Evolutionary conservation across 2,797 vertebrate species (phyloP).

Genomic region (Perodicticus potto): DNA sequence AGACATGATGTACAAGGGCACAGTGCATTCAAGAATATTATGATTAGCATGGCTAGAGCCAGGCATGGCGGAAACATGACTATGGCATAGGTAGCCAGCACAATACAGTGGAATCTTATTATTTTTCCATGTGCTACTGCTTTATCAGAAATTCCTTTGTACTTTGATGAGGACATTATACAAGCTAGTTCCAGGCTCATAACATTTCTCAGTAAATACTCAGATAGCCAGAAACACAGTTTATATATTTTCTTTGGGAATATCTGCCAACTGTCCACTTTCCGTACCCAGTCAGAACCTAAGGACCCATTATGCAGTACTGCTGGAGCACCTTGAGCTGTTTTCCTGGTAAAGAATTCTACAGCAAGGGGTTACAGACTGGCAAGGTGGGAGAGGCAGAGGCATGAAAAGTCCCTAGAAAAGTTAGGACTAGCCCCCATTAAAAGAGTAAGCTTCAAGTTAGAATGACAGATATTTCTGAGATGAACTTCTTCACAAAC

Average conservation of each 20-base stretch:
- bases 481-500: not conserved
- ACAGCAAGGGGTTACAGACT: not conserved
- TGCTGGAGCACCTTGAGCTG: not conserved
- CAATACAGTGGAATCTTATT: not conserved
- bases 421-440: not conserved
- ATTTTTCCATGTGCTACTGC: not conserved
- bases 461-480: not conserved
- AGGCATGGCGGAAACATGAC: not conserved
- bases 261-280: not conserved
- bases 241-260: slow-evolving; percentile 4
- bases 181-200: not conserved
- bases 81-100: not conserved
- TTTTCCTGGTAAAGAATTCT: not conserved
- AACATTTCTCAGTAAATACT: slow-evolving; percentile 27
- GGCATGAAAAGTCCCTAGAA: not conserved
- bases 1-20: not conserved
- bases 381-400: not conserved
- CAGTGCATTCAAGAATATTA: not conserved
- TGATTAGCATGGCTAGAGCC: not conserved
- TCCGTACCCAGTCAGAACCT: not conserved
- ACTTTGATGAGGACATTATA: not conserved
- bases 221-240: slow-evolving; percentile 11
- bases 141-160: not conserved
- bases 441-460: not conserved
- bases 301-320: not conserved